A percentile compares a stretch with the other conserved stretches of the same genome.
Conservation (phyloP, 2,888 invertebrate species). For the Ophion ellenae region DNA sequence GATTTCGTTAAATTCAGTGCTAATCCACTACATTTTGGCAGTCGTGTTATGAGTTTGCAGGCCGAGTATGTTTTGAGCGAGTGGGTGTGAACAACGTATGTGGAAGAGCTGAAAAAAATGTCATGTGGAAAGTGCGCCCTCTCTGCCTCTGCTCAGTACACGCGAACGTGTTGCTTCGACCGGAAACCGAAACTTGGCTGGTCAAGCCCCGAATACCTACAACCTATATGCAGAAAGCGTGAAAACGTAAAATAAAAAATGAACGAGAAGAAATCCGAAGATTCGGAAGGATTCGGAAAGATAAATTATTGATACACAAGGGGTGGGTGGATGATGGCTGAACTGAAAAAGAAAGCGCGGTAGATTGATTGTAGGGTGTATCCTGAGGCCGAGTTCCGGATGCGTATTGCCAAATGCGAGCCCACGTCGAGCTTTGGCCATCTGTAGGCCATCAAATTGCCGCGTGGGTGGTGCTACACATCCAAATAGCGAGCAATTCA, state of each 20-base stretch:
- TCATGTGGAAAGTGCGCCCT: slow-evolving; percentile 34
- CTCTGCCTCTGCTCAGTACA: background rate
- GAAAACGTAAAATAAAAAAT: background rate
- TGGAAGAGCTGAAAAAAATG: slow-evolving; percentile 25
- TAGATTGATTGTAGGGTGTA: background rate
- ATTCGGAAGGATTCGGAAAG: slow-evolving; percentile 26
- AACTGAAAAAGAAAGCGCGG: background rate
- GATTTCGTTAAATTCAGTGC: no score
- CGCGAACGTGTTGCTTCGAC: slow-evolving; percentile 47
- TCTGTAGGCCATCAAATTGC: slow-evolving; percentile 40
- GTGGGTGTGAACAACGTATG: background rate
- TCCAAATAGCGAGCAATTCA: background rate
- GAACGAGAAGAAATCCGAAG: background rate
- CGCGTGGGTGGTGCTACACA: slow-evolving; percentile 19
- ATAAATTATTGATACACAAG: slow-evolving; percentile 3
- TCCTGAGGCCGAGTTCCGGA: background rate
- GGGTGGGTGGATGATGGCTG: slow-evolving; percentile 20
- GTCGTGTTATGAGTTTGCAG: no score
- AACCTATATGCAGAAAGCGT: background rate
- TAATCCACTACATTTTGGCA: no score
- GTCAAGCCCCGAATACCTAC: background rate
- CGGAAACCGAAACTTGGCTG: slow-evolving; percentile 48
- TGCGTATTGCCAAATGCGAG: slow-evolving; percentile 56
- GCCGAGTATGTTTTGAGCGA: no score
- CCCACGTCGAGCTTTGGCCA: slow-evolving; percentile 24